phyloP scores from a whole-genome alignment of 1,140 invertebrate species.

The Andricus grossulariae region DNA sequence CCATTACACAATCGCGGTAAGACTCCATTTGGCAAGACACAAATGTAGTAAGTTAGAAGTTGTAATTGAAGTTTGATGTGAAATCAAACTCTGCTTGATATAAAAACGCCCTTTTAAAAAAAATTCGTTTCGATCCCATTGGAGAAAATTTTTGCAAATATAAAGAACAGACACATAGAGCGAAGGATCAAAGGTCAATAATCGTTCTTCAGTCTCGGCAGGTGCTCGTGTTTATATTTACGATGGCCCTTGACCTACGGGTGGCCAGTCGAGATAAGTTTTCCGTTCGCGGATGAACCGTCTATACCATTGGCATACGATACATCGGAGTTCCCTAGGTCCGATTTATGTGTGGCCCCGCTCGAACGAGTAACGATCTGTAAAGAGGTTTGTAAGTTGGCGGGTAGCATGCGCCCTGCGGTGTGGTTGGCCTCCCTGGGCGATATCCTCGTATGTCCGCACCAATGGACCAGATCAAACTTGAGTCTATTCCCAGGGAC shows the following conservation, averaged over 20 bases:
- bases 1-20: too few species aligned
- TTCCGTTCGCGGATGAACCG: conserved; percentile 46
- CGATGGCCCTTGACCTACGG: conserved; percentile 63
- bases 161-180: too few species aligned
- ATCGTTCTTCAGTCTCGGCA: conserved; percentile 52
- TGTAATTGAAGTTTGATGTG: too few species aligned
- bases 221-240: conserved; percentile 67
- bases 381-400: conserved; percentile 75
- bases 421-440: conserved; percentile 58
- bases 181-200: neutral
- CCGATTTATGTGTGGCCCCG: conserved; percentile 70
- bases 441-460: conserved; percentile 47
- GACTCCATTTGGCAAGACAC: too few species aligned
- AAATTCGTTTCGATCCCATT: too few species aligned
- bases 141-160: too few species aligned
- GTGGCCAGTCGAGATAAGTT: conserved; percentile 65
- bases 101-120: too few species aligned
- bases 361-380: conserved; percentile 74
- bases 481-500: conserved; percentile 22
- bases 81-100: too few species aligned
- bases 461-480: conserved; percentile 28
- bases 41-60: too few species aligned
- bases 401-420: conserved; percentile 70
- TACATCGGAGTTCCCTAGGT: conserved; percentile 45
- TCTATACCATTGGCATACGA: conserved; percentile 38